Evolutionary conservation across 2,113 vertebrate species (phyloP).

Genomic region (Pseudopipra pipra): DNA sequence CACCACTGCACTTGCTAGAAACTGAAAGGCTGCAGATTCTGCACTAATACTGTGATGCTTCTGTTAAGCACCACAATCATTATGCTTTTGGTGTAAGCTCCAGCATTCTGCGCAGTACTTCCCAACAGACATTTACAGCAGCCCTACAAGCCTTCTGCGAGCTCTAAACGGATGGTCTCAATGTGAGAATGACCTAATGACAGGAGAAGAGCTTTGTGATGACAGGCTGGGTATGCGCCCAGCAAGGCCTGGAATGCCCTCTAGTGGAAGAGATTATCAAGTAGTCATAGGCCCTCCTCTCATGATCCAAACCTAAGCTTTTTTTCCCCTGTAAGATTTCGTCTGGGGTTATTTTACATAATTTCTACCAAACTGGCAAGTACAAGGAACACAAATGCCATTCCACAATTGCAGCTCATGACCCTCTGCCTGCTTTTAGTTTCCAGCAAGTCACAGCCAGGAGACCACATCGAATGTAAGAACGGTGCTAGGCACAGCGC

Average conservation of each 20-base stretch:
- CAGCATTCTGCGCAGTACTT: not conserved
- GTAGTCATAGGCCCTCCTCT: not conserved
- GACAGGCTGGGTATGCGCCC: not conserved
- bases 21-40: not conserved
- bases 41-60: not conserved
- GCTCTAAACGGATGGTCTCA: not conserved
- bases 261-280: not conserved
- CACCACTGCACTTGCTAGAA: not conserved
- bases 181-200: not conserved
- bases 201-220: not conserved
- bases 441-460: not conserved
- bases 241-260: not conserved
- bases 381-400: not conserved
- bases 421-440: not conserved
- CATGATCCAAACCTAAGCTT: not conserved
- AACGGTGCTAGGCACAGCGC: not conserved
- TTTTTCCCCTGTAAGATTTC: not conserved
- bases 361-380: not conserved
- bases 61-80: not conserved
- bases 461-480: not conserved
- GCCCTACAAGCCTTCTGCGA: not conserved
- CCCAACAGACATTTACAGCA: not conserved
- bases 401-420: not conserved
- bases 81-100: not conserved
- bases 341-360: accelerated